Evolutionary conservation across 2,797 vertebrate species (phyloP).

Genomic region (Gadopsis marmoratus): DNA sequence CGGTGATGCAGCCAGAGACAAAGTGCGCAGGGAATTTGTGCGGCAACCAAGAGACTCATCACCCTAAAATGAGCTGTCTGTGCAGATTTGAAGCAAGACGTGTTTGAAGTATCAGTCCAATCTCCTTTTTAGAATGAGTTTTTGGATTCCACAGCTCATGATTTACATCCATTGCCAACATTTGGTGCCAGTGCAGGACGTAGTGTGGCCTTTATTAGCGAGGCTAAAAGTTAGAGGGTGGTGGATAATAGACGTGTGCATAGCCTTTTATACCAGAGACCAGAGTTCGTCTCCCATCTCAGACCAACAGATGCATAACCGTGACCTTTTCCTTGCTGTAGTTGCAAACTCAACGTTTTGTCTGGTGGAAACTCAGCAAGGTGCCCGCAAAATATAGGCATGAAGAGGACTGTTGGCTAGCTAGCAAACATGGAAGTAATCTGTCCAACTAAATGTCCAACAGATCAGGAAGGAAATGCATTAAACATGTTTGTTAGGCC

Average conservation of each 20-base stretch:
- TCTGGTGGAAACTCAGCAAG: not conserved
- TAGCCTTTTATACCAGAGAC: conserved; percentile 18
- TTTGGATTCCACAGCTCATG: conserved; percentile 13
- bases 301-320: not conserved
- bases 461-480: not conserved
- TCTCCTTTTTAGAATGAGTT: conserved; percentile 4
- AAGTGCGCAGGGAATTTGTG: not conserved
- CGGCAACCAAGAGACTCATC: conserved; percentile 19
- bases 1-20: too few relatives aligned
- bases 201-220: conserved; percentile 17
- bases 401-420: not conserved
- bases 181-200: not conserved
- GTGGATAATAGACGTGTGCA: conserved; percentile 33
- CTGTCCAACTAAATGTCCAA: not conserved
- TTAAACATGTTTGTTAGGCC: conserved; percentile 2
- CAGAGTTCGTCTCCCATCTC: conserved; percentile 12
- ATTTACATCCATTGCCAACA: conserved; percentile 23
- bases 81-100: conserved; percentile 7
- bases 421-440: not conserved
- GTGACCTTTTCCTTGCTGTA: not conserved
- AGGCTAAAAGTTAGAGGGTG: conserved; percentile 2
- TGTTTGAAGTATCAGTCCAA: conserved; percentile 11
- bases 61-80: conserved; percentile 12
- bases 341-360: not conserved
- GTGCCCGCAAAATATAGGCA: not conserved